Evolutionary conservation across 2,888 invertebrate genomes (phyloP).

Genomic region (Diadegma fenestrale): DNA sequence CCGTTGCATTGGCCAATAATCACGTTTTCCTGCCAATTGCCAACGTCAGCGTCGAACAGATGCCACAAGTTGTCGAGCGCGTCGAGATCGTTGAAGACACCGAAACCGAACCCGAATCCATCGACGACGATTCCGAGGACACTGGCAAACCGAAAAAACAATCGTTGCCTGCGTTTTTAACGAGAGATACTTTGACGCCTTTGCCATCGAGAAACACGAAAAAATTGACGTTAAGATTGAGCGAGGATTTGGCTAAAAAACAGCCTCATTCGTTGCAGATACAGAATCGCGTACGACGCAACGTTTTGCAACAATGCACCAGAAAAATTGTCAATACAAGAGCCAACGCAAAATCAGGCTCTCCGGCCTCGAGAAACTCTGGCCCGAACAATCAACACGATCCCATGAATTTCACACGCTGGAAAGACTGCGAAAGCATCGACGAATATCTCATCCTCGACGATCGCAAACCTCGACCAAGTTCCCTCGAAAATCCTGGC

Average conservation of each 20-base stretch:
- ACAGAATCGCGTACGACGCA: slow-evolving; percentile 32
- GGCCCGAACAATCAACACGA: slow-evolving; percentile 76
- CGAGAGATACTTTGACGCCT: slow-evolving; percentile 69
- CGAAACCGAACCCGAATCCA: slow-evolving; percentile 82
- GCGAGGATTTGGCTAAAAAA: slow-evolving; percentile 57
- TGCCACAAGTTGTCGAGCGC: slow-evolving; percentile 84
- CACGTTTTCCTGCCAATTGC: slow-evolving; percentile 81
- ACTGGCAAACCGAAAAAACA: slow-evolving; percentile 69
- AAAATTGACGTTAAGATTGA: slow-evolving; percentile 77
- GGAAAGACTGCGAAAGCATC: slow-evolving; percentile 79
- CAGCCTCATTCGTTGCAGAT: slow-evolving; percentile 4
- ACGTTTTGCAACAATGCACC: slow-evolving; percentile 32
- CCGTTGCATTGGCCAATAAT: slow-evolving; percentile 86
- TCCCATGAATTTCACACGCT: slow-evolving; percentile 74
- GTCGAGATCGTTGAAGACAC: slow-evolving; percentile 85
- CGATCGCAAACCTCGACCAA: slow-evolving; percentile 81
- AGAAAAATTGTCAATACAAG: slow-evolving; percentile 6
- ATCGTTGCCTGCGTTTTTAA: slow-evolving; percentile 73
- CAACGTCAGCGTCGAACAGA: slow-evolving; percentile 79
- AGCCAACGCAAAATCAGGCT: slow-evolving; percentile 28
- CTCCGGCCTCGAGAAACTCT: slow-evolving; percentile 75
- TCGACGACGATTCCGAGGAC: slow-evolving; percentile 80
- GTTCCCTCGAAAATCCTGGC: slow-evolving; percentile 47
- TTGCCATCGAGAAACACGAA: slow-evolving; percentile 67
- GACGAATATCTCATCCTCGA: slow-evolving; percentile 82